phyloP scores from a whole-genome alignment of 2,113 vertebrate species.

The Addax nasomaculatus region DNA sequence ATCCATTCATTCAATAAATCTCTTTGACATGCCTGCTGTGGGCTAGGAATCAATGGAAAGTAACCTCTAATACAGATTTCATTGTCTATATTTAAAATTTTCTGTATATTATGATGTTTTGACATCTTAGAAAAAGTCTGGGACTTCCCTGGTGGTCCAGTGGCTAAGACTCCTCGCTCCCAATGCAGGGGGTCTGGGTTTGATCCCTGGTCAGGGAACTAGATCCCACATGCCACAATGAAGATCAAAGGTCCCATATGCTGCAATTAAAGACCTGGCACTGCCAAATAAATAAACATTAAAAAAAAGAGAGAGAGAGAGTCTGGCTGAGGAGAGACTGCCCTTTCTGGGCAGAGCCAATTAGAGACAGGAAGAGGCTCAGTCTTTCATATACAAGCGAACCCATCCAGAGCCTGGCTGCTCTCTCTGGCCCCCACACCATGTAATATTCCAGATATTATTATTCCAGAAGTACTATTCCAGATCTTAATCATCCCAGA shows the following conservation, averaged over 20 bases:
- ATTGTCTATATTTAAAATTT: neutral
- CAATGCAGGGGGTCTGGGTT: neutral
- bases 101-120: neutral
- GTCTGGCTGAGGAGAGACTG: neutral
- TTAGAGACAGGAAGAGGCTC: neutral
- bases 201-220: neutral
- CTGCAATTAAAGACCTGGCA: neutral
- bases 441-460: neutral
- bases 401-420: neutral
- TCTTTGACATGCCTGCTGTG: neutral
- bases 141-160: neutral
- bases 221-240: neutral
- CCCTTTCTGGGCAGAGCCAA: neutral
- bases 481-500: neutral
- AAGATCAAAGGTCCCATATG: neutral
- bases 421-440: neutral
- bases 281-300: neutral
- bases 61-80: neutral
- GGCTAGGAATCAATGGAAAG: neutral
- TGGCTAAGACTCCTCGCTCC: neutral
- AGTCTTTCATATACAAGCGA: conserved; percentile 7
- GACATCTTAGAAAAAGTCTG: neutral
- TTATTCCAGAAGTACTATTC: neutral
- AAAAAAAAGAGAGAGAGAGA: neutral
- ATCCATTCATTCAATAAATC: neutral